These are phyloP conservation scores for Scaptomyza cyrtandrae DNA, from an alignment of 2,888 invertebrate species.

Conservation along the genomic window DNA sequence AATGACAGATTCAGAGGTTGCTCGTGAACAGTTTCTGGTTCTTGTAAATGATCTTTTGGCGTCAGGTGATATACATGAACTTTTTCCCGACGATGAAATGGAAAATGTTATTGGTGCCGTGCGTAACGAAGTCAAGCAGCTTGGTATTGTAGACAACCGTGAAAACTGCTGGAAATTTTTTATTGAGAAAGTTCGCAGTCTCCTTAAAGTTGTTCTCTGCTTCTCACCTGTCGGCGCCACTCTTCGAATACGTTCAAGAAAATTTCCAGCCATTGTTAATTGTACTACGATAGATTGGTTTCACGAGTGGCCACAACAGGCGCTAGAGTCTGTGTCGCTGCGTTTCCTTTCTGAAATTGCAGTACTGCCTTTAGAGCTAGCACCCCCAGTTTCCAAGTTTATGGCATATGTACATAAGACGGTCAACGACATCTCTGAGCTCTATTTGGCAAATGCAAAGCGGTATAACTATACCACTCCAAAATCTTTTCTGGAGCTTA, in stretches of 20 bases:
- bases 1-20: constrained; percentile 96
- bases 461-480: constrained; percentile 98
- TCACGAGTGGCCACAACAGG: constrained; percentile 97
- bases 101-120: constrained; percentile 93
- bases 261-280: constrained; percentile 97
- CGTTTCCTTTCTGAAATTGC: constrained; percentile 92
- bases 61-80: constrained; percentile 96
- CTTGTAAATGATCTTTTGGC: constrained; percentile 96
- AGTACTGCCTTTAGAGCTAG: constrained; percentile 84
- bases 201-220: constrained; percentile 92
- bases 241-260: constrained; percentile 92
- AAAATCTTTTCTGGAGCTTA: constrained; percentile 97
- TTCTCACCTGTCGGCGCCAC: constrained; percentile 98
- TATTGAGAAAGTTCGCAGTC: constrained; percentile 93
- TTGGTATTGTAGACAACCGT: constrained; percentile 92
- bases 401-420: constrained; percentile 96
- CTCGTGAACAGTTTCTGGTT: constrained; percentile 95
- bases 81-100: constrained; percentile 95
- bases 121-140: constrained; percentile 91
- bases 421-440: constrained; percentile 93
- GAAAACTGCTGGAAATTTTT: constrained; percentile 98
- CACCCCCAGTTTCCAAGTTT: constrained; percentile 90
- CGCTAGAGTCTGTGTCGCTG: constrained; percentile 94
- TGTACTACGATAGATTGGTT: constrained; percentile 98
- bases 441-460: constrained; percentile 93